A percentile compares a stretch with the other conserved stretches of the same genome.
Conservation (phyloP, 37 sponge, comb jelly and placozoan genomes). For the Beroe ovata region DNA sequence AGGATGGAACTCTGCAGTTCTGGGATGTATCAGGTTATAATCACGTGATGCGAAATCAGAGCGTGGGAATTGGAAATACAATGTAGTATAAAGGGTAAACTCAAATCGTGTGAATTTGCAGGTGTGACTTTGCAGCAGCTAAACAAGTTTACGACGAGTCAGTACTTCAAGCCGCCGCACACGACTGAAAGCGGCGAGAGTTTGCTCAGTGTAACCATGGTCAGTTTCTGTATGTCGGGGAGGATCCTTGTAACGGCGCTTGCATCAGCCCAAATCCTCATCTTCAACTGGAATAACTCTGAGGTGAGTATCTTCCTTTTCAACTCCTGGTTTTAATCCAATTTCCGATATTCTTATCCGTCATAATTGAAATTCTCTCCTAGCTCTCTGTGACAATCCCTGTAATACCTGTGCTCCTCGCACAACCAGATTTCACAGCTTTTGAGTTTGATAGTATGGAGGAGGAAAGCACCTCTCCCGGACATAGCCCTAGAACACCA, state of each 20-base stretch:
- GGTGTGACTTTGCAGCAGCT: conserved; percentile 55
- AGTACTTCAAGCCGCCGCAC: not conserved
- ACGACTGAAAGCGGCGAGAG: conserved; percentile 36
- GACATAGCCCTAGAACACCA: conserved; percentile 54
- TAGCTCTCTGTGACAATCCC: not conserved
- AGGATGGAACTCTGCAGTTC: conserved; percentile 60
- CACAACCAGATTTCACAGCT: conserved; percentile 31
- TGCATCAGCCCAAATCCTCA: conserved; percentile 41
- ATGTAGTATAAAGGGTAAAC: no score
- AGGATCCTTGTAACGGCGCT: conserved; percentile 22
- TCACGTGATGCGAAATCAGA: no score
- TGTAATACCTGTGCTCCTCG: conserved; percentile 20
- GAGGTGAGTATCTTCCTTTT: no score
- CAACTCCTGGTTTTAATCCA: no score
- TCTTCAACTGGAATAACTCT: conserved; percentile 25
- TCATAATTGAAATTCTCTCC: no score
- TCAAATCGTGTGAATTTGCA: no score
- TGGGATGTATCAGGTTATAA: conserved; percentile 64
- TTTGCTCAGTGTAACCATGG: conserved; percentile 7
- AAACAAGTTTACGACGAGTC: not conserved
- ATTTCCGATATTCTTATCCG: no score
- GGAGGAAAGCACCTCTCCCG: conserved; percentile 41
- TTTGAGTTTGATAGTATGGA: conserved; percentile 56
- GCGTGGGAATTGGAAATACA: no score
- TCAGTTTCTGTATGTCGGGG: not conserved